phyloP scores from a whole-genome alignment of 2,797 vertebrate species.

The Enteromius treurensis region DNA sequence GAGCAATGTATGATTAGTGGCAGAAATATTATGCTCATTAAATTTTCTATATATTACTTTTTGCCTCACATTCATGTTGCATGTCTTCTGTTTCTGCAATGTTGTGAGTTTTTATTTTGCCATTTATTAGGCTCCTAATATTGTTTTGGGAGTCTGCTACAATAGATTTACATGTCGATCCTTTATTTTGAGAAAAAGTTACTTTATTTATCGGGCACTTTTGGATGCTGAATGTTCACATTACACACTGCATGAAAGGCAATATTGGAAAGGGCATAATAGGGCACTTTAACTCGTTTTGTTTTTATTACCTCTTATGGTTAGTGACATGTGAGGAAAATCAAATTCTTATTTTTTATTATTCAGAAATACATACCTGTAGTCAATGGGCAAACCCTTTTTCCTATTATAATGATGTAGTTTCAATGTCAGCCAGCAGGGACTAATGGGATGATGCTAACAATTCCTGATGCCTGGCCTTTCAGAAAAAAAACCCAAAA shows the following conservation, averaged over 20 bases:
- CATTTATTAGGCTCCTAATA: no score
- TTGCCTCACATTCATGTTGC: not conserved
- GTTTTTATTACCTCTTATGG: not conserved
- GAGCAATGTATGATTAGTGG: not conserved
- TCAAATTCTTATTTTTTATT: not conserved
- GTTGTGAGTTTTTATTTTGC: slow-evolving; percentile 23
- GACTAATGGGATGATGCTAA: no score
- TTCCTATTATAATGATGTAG: not conserved
- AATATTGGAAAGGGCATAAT: no score
- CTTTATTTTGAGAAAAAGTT: no score
- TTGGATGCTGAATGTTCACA: no score
- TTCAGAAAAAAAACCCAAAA: not conserved
- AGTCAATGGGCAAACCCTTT: not conserved
- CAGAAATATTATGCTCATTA: not conserved
- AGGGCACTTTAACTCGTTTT: not conserved
- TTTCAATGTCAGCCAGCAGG: not conserved
- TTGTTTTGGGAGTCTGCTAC: no score
- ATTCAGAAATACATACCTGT: not conserved
- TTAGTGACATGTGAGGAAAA: not conserved
- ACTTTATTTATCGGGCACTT: no score
- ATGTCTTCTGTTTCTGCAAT: slow-evolving; percentile 7
- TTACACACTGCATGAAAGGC: no score
- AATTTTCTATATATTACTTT: not conserved
- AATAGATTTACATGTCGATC: no score
- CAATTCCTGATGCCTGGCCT: not conserved